Evolutionary conservation across 2,888 invertebrate species (phyloP), one percentile per base, ranked within the genome.

Genomic region (Plebejus melissa): DNA sequence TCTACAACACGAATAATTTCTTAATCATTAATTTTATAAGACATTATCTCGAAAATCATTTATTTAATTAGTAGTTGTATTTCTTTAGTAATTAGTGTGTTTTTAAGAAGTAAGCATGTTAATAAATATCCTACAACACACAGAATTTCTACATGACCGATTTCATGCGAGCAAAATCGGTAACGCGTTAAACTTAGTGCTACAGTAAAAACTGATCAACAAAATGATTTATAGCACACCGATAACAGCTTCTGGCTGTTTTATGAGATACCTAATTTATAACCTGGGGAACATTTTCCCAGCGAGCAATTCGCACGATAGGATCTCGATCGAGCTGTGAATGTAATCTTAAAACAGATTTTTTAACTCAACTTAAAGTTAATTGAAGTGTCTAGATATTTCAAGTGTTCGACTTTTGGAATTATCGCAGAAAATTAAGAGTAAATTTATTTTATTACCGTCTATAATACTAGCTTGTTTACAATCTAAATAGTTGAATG

Each of bases 191-290:
- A 60, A 60, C 60, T 60, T 28, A 9, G 58, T n/a, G 46, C 60
- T 28, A 5, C 36, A 13, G 65, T 16, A 65, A 65, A 65, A 65
- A 65, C 16, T 36, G 32, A 65, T 65, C 65, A 16, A 32, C 13
- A 65, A 60, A 65, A 65, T 65, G 65, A 65, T 65, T 65, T 65
- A 65, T 65, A 65, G 36, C 5, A 11, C 58, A 58, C 36, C 32
- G 65, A 65, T 65, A 65, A 16, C 65, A 65, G 65, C 11, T 36
- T 9, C 4, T 65, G 65, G 65, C 65, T 65, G 65, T 65, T 65
- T 65, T 65, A 65, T 65, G 36, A 65, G 32, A 65, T 36, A 65
- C 32, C 32, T 65, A 65, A 65, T 65, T 65, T 65, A 65, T 32
- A 36, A 65, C 36, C 65, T 36, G 65, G 5, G 36, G 65, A 36